phyloP scores from a whole-genome alignment of 2,113 vertebrate genomes.

The Aramus guarauna region DNA sequence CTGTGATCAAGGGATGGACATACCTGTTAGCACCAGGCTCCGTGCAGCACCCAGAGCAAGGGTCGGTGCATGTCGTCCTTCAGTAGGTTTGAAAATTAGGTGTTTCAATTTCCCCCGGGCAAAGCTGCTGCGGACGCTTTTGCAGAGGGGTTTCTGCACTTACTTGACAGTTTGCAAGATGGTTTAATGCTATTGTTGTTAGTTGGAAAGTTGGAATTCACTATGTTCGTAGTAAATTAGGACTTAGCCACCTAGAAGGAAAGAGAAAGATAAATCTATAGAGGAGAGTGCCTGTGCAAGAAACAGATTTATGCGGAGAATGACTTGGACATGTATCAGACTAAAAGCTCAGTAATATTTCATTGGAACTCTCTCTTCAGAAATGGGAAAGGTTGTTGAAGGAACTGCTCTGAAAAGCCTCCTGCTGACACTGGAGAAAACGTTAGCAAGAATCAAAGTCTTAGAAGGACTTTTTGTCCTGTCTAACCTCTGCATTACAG shows the following conservation, averaged over 20 bases:
- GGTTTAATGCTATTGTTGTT: not conserved
- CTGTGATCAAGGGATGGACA: not conserved
- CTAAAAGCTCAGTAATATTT: not conserved
- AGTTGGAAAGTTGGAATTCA: too few relatives aligned
- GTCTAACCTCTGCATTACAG: not conserved
- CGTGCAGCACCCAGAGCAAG: not conserved
- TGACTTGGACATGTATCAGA: not conserved
- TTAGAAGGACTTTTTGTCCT: not conserved
- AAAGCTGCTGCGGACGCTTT: not conserved
- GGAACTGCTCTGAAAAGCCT: not conserved
- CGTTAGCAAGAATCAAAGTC: not conserved
- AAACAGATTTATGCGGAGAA: not conserved
- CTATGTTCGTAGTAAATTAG: not conserved
- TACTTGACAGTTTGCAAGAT: not conserved
- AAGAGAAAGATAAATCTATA: not conserved
- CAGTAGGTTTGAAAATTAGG: not conserved
- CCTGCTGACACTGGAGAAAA: not conserved
- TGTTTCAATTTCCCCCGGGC: not conserved
- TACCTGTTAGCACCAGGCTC: not conserved
- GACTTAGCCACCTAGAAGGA: not conserved
- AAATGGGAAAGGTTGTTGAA: not conserved
- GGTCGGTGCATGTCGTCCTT: fast-evolving
- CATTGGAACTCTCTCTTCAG: not conserved
- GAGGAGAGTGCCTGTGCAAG: not conserved
- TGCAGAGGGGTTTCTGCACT: not conserved